Conservation (phyloP, 2,113 vertebrate species). For the Engraulis encrasicolus region DNA sequence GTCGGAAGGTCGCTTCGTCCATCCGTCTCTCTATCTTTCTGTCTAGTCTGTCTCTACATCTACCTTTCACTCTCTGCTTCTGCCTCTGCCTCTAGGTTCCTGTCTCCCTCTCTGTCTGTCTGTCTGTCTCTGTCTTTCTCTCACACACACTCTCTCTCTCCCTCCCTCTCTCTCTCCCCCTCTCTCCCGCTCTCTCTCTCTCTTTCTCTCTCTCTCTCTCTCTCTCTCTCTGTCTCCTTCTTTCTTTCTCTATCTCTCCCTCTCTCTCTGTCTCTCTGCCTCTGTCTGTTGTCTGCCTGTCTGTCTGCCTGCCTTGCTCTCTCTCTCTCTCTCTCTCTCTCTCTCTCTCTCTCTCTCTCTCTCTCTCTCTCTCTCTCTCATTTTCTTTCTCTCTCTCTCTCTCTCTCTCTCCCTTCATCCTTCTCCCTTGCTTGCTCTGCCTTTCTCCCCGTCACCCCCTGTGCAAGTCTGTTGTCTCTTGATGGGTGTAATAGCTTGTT, state of each 20-base stretch:
- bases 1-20: too few species aligned
- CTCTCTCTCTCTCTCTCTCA: background rate
- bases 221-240: background rate
- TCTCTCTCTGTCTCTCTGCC: background rate
- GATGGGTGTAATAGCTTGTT: slow-evolving; percentile 2
- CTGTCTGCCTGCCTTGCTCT: too few species aligned
- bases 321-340: too few species aligned
- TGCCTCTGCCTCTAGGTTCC: background rate
- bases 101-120: background rate
- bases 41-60: too few species aligned
- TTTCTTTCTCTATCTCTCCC: too few species aligned
- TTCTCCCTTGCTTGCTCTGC: background rate
- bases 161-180: background rate
- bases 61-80: too few species aligned
- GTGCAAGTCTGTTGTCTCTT: too few species aligned
- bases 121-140: background rate
- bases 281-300: too few species aligned
- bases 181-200: background rate
- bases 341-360: background rate
- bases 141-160: background rate
- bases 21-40: too few species aligned
- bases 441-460: background rate
- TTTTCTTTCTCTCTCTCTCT: too few species aligned
- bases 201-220: background rate
- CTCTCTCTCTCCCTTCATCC: too few species aligned